Evolutionary conservation across 2,113 vertebrate genomes (phyloP).

Genomic region (Rattus rattus): DNA sequence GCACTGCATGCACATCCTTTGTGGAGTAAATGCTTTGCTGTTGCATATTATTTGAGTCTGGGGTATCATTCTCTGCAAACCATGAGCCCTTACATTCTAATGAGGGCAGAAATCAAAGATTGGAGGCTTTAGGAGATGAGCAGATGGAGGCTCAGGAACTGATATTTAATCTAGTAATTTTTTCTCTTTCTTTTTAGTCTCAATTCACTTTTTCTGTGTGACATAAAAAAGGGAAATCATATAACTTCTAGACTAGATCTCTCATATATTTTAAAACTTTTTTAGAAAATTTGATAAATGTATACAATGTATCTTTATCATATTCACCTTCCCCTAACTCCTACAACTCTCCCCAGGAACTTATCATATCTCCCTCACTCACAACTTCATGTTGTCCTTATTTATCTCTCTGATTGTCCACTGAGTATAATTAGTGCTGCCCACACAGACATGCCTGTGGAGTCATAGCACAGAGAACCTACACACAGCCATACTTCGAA

Average conservation of each 20-base stretch:
- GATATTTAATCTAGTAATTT: neutral
- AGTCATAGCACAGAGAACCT: neutral
- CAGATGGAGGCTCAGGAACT: neutral
- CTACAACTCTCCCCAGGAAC: neutral
- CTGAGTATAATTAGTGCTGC: neutral
- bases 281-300: neutral
- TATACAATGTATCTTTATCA: neutral
- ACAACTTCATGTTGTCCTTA: neutral
- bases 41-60: too few species aligned
- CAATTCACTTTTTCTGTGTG: neutral
- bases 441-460: neutral
- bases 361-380: neutral
- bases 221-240: neutral
- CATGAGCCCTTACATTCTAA: neutral
- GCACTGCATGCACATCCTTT: too few species aligned
- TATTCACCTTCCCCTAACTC: neutral
- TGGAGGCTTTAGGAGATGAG: neutral
- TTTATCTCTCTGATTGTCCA: neutral
- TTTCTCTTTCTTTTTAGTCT: neutral
- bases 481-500: neutral
- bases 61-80: too few species aligned
- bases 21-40: too few species aligned
- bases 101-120: neutral
- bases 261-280: neutral
- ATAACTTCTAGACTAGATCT: neutral